These are phyloP conservation scores for Drosophila baimaii DNA, from an alignment of 1,140 invertebrate genomes.

Conservation along the genomic window DNA sequence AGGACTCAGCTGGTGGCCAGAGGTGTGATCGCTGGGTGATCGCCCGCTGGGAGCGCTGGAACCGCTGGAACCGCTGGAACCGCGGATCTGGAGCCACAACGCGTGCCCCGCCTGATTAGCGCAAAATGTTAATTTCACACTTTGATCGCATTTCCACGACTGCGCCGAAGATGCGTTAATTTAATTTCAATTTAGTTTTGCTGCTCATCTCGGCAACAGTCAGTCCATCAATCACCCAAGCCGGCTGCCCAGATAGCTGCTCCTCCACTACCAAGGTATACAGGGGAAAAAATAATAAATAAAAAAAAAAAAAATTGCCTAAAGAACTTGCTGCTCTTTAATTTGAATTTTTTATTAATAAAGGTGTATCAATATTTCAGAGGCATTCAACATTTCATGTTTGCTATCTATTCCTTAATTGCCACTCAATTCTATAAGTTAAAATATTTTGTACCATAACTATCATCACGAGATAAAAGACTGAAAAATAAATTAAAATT, in stretches of 20 bases:
- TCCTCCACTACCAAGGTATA: too few species aligned
- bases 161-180: constrained; percentile 67
- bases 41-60: constrained; percentile 34
- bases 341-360: too few species aligned
- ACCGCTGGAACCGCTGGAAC: constrained; percentile 35
- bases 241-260: constrained; percentile 5
- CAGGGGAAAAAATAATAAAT: not conserved
- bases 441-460: too few species aligned
- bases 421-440: too few species aligned
- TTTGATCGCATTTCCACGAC: constrained; percentile 75
- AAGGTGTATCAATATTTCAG: too few species aligned
- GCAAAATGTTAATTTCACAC: constrained; percentile 80
- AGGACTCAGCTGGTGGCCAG: constrained; percentile 27
- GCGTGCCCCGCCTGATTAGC: constrained; percentile 75
- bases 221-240: constrained; percentile 69
- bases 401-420: too few species aligned
- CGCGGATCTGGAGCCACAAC: constrained; percentile 32
- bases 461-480: too few species aligned
- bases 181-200: constrained; percentile 81
- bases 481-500: too few species aligned
- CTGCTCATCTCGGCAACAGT: constrained; percentile 7
- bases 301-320: too few species aligned
- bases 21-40: constrained; percentile 14
- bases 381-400: too few species aligned
- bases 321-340: too few species aligned